phyloP scores from a whole-genome alignment of 2,113 vertebrate species.

The Alethe castanea region DNA sequence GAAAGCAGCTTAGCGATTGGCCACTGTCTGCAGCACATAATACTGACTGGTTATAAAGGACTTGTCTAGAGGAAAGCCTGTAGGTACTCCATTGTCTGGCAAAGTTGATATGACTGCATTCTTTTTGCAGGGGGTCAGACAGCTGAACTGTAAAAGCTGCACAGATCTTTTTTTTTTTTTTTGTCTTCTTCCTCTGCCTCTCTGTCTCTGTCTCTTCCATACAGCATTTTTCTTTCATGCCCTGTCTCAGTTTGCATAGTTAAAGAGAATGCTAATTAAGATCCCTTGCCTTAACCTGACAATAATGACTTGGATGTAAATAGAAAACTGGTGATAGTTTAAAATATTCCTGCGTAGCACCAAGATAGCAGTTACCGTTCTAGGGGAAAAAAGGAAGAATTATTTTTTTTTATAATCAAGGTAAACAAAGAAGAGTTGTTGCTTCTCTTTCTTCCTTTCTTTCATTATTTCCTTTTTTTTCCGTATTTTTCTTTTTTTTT shows the following conservation, averaged over 20 bases:
- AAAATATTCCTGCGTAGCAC: conserved; percentile 59
- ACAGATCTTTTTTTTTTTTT: conserved; percentile 59
- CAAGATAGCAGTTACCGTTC: conserved; percentile 59
- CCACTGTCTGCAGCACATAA: conserved; percentile 80
- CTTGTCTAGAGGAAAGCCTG: conserved; percentile 76
- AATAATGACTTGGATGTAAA: conserved; percentile 74
- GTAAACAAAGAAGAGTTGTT: conserved; percentile 75
- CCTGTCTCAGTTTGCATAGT: conserved; percentile 75
- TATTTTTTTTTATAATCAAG: conserved; percentile 66
- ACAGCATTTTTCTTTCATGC: conserved; percentile 69
- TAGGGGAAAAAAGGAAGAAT: conserved; percentile 68
- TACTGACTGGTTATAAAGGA: conserved; percentile 84
- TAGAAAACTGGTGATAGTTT: conserved; percentile 63
- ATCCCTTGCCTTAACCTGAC: conserved; percentile 75
- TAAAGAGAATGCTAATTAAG: conserved; percentile 80
- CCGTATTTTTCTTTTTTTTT: conserved; percentile 11
- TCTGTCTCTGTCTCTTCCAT: conserved; percentile 45
- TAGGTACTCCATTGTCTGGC: conserved; percentile 79
- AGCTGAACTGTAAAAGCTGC: conserved; percentile 78
- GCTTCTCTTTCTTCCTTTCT: not conserved
- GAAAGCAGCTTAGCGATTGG: conserved; percentile 78
- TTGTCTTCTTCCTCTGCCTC: not conserved
- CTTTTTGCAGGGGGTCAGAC: conserved; percentile 72
- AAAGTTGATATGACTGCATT: conserved; percentile 83
- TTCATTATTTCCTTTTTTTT: not conserved